Percentiles rank a stretch among this genome's conserved stretches.
Evolutionary conservation across 2,797 vertebrate genomes (phyloP).

Genomic region (Steatocranus sp.): DNA sequence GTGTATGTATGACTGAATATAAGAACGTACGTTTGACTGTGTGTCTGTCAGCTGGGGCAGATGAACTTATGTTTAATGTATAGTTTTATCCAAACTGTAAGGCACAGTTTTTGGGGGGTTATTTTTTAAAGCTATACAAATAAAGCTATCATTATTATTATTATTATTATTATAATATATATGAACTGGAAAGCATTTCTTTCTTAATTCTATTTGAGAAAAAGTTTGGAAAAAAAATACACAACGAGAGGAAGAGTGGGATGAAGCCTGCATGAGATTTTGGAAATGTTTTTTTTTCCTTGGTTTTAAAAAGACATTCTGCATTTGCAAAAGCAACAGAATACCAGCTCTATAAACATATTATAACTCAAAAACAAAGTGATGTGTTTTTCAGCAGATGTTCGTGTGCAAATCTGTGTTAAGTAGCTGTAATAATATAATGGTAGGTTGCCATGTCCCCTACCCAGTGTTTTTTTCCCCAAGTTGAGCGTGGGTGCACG

Average conservation of each 20-base stretch:
- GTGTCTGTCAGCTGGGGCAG: background rate
- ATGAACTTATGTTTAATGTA: background rate
- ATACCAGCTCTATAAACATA: background rate
- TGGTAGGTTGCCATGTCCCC: constrained; percentile 42
- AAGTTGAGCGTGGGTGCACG: constrained; percentile 59
- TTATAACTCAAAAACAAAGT: constrained; percentile 13
- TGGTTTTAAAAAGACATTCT: background rate
- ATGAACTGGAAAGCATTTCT: background rate
- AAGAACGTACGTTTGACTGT: background rate
- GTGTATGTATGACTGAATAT: background rate
- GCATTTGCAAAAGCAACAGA: background rate
- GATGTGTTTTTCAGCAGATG: constrained; percentile 14
- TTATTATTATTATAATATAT: background rate
- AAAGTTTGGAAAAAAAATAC: background rate
- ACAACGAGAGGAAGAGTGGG: background rate
- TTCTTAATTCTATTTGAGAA: background rate
- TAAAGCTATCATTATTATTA: background rate
- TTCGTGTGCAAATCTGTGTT: constrained; percentile 31
- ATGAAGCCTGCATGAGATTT: background rate
- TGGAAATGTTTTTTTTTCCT: background rate
- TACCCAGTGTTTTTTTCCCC: constrained; percentile 51
- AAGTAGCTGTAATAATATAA: constrained; percentile 54
- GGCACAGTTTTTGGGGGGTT: background rate
- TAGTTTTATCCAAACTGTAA: background rate
- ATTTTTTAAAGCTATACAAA: background rate